Conservation (phyloP, 2,888 invertebrate species). For the Xiphydria camelus region DNA sequence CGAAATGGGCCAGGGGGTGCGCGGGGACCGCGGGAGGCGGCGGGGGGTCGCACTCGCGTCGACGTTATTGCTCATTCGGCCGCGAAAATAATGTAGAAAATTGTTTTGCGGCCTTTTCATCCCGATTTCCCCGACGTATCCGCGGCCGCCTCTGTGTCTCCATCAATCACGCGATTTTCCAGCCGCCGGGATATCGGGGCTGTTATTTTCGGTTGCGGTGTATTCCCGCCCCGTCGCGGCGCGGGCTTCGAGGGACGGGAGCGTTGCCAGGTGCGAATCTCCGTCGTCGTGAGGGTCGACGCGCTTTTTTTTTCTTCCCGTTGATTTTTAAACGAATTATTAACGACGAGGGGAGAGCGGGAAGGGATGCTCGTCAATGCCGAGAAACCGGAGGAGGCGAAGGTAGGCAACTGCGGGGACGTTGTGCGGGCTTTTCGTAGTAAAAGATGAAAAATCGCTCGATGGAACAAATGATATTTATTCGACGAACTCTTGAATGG, state of each 20-base stretch:
- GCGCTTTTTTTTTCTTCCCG: not conserved
- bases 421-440: too few species aligned
- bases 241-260: constrained; percentile 7
- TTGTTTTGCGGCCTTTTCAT: constrained; percentile 51
- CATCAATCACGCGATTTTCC: constrained; percentile 55
- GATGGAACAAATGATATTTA: constrained; percentile 54
- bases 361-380: not conserved
- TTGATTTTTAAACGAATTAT: not conserved
- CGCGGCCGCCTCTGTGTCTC: constrained; percentile 48
- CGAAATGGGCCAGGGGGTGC: too few species aligned
- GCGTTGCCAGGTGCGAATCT: constrained; percentile 18
- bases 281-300: too few species aligned
- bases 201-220: constrained; percentile 48
- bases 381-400: too few species aligned
- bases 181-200: constrained; percentile 45
- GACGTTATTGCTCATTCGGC: constrained; percentile 37
- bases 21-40: too few species aligned
- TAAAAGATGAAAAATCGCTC: too few species aligned
- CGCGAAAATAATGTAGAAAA: constrained; percentile 45
- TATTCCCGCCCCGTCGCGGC: constrained; percentile 8
- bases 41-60: too few species aligned
- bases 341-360: too few species aligned
- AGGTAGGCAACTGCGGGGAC: too few species aligned
- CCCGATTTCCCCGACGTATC: constrained; percentile 37
- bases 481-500: constrained; percentile 49